Percentiles rank a stretch among this genome's conserved stretches.
Evolutionary conservation across 2,113 vertebrate species (phyloP).

Genomic region (Eudorcas thomsonii): DNA sequence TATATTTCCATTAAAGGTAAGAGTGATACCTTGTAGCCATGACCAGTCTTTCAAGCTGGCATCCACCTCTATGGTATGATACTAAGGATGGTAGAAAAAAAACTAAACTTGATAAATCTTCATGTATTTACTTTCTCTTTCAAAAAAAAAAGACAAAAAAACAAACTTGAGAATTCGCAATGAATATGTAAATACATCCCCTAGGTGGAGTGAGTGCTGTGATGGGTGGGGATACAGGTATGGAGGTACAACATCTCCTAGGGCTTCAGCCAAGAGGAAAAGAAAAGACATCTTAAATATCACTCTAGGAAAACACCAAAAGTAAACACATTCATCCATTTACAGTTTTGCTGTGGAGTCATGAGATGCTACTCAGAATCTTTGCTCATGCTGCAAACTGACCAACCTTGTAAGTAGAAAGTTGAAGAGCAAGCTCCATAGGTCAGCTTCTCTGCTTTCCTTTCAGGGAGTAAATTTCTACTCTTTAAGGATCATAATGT

Average conservation of each 20-base stretch:
- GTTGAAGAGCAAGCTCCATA: background rate
- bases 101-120: background rate
- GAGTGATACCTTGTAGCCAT: background rate
- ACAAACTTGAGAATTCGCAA: background rate
- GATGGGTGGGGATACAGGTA: background rate
- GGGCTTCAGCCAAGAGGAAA: background rate
- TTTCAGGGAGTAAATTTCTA: background rate
- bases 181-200: background rate
- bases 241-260: background rate
- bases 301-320: background rate
- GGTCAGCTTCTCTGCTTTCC: background rate
- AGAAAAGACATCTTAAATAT: background rate
- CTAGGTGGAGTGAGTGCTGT: background rate
- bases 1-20: background rate
- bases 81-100: background rate
- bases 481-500: background rate
- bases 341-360: background rate
- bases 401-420: background rate
- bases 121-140: background rate
- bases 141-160: background rate
- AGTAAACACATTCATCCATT: background rate
- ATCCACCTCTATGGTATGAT: background rate
- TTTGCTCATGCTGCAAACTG: background rate
- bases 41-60: background rate
- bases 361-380: background rate